phyloP scores from a whole-genome alignment of 1,140 invertebrate genomes.

The Drosophila ambigua region DNA sequence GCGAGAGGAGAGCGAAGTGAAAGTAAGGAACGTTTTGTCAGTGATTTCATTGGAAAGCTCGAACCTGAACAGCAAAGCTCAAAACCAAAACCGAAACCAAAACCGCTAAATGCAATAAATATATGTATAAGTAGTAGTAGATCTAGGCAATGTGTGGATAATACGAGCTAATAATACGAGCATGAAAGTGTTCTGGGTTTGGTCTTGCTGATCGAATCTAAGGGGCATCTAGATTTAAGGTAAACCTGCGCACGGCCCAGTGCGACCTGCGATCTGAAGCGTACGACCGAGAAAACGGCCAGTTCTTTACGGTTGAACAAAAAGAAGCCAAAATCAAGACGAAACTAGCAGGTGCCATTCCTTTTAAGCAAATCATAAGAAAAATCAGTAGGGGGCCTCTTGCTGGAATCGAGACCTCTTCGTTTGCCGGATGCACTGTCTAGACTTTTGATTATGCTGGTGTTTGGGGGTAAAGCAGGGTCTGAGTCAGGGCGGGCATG shows the following conservation, averaged over 20 bases:
- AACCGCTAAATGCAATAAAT: slow-evolving; percentile 35
- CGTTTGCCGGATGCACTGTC: no score
- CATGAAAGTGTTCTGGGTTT: slow-evolving; percentile 29
- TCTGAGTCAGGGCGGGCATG: no score
- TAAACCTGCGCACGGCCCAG: slow-evolving; percentile 13
- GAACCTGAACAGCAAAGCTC: slow-evolving; percentile 71
- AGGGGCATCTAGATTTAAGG: slow-evolving; percentile 26
- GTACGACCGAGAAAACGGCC: slow-evolving; percentile 26
- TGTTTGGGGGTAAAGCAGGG: no score
- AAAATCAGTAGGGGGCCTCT: neutral
- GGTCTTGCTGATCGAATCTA: slow-evolving; percentile 24
- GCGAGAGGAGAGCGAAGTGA: slow-evolving; percentile 59
- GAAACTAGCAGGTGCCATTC: slow-evolving; percentile 56
- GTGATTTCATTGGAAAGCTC: slow-evolving; percentile 58
- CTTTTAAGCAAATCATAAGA: slow-evolving; percentile 45
- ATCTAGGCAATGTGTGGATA: slow-evolving; percentile 29
- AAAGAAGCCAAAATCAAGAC: slow-evolving; percentile 30
- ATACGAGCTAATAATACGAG: slow-evolving; percentile 29
- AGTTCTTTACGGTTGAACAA: slow-evolving; percentile 15
- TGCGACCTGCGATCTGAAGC: slow-evolving; percentile 8
- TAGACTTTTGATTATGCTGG: no score
- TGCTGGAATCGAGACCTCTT: neutral
- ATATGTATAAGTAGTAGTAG: slow-evolving; percentile 1
- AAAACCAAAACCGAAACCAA: slow-evolving; percentile 31
- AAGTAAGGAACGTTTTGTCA: slow-evolving; percentile 73